These are phyloP conservation scores for Thalassarche chlororhynchos DNA, from an alignment of 2,113 vertebrate genomes.

Conservation along the genomic window DNA sequence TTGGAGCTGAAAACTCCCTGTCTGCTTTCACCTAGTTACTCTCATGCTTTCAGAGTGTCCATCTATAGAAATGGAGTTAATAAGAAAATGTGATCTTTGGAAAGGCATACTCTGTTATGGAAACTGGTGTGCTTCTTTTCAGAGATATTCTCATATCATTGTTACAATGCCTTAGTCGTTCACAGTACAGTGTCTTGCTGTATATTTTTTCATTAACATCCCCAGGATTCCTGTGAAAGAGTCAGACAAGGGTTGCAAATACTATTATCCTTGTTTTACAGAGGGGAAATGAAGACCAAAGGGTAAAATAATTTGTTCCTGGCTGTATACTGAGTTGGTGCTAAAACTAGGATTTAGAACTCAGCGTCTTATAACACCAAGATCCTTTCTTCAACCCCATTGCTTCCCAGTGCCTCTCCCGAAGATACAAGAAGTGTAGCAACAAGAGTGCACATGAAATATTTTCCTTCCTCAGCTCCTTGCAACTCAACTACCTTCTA, in stretches of 20 bases:
- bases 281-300: neutral
- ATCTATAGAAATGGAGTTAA: neutral
- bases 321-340: neutral
- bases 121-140: neutral
- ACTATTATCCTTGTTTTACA: neutral
- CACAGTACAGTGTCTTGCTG: neutral
- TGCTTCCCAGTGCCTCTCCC: neutral
- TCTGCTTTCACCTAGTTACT: neutral
- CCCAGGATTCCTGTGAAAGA: neutral
- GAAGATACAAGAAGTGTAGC: neutral
- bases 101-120: neutral
- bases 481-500: neutral
- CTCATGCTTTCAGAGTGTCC: neutral
- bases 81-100: neutral
- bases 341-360: neutral
- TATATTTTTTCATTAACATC: neutral
- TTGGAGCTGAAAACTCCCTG: neutral
- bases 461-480: neutral
- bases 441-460: neutral
- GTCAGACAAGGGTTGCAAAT: neutral
- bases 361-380: neutral
- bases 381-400: neutral
- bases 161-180: neutral
- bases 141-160: neutral
- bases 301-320: conserved; percentile 1